A percentile compares a stretch with the other conserved stretches of the same genome.
These are phyloP conservation scores for Grapholita molesta DNA, from an alignment of 1,140 invertebrate genomes.

Conservation along the genomic window DNA sequence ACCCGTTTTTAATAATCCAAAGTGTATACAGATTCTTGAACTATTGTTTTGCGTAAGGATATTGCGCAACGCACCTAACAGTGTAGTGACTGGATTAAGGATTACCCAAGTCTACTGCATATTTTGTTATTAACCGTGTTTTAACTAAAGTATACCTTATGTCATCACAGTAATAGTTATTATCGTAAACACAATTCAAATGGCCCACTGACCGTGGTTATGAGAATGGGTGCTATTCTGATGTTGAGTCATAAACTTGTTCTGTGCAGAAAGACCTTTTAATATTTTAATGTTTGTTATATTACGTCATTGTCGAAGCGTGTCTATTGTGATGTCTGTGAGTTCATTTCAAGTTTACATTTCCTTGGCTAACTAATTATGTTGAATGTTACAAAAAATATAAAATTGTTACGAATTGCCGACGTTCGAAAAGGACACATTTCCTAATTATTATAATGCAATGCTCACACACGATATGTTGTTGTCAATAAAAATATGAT, in stretches of 20 bases:
- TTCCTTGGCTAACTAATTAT: background rate
- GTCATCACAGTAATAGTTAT: slow-evolving; percentile 1
- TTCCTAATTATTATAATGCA: too few species aligned
- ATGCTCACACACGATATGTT: too few species aligned
- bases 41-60: slow-evolving; percentile 4
- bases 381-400: too few species aligned
- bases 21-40: background rate
- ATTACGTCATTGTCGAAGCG: slow-evolving; percentile 3
- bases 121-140: background rate
- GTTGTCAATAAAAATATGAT: too few species aligned
- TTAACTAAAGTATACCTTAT: slow-evolving; percentile 8
- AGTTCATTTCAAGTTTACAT: background rate
- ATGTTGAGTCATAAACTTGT: slow-evolving; percentile 7
- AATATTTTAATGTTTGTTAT: background rate
- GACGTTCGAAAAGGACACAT: too few species aligned
- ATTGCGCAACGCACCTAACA: background rate
- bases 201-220: slow-evolving; percentile 5
- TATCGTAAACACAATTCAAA: background rate
- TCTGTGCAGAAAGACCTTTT: background rate
- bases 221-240: background rate
- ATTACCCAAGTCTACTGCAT: background rate
- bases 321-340: background rate
- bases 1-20: too few species aligned
- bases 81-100: slow-evolving; percentile 6
- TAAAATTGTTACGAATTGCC: too few species aligned